Percentiles rank a stretch among this genome's conserved stretches.
Conservation (phyloP, 2,888 invertebrate genomes). For the Brachypalpus laphriformis region DNA sequence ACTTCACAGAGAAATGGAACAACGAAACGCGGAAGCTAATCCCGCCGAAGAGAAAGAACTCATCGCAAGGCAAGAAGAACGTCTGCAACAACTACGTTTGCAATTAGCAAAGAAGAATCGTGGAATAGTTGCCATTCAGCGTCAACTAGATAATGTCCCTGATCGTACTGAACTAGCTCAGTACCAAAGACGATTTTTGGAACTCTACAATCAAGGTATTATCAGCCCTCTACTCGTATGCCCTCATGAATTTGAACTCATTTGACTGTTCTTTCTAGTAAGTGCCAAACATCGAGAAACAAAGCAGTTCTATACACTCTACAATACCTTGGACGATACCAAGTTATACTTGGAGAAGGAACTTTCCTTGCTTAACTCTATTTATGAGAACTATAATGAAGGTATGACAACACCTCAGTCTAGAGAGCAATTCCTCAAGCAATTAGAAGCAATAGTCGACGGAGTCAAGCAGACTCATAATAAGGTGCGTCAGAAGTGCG, state of each 20-base stretch:
- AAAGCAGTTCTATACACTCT: slow-evolving; percentile 97
- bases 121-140: slow-evolving; percentile 90
- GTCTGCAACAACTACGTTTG: slow-evolving; percentile 86
- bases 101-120: slow-evolving; percentile 91
- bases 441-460: slow-evolving; percentile 94
- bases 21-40: slow-evolving; percentile 82
- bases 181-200: slow-evolving; percentile 97
- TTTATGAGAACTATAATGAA: slow-evolving; percentile 93
- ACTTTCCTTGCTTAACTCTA: slow-evolving; percentile 92
- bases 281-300: slow-evolving; percentile 98
- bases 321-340: slow-evolving; percentile 97
- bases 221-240: neutral
- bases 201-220: slow-evolving; percentile 95
- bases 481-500: slow-evolving; percentile 87
- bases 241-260: neutral
- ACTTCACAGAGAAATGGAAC: slow-evolving; percentile 82
- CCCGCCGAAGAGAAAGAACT: slow-evolving; percentile 85
- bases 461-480: slow-evolving; percentile 93
- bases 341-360: slow-evolving; percentile 96
- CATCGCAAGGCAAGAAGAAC: slow-evolving; percentile 86
- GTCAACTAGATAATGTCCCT: slow-evolving; percentile 96
- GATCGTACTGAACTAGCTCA: slow-evolving; percentile 96
- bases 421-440: slow-evolving; percentile 94
- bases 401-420: slow-evolving; percentile 92
- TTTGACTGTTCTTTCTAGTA: slow-evolving; percentile 86